Evolutionary conservation across 2,888 invertebrate species (phyloP).

Genomic region (Crossocerus cetratus): DNA sequence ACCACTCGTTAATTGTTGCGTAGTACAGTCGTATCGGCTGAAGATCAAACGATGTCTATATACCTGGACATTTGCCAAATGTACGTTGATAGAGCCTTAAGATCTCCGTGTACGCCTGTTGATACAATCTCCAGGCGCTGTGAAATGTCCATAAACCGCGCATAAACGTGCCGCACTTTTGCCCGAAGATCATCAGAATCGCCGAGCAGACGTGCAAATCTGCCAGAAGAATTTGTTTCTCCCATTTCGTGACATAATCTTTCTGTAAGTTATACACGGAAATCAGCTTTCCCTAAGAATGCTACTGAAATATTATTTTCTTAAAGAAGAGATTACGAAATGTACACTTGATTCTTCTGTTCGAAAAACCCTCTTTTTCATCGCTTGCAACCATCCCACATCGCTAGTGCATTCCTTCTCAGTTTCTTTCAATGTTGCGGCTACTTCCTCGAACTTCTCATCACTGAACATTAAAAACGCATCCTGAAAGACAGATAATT

Average conservation of each 20-base stretch:
- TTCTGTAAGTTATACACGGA: slow-evolving; percentile 48
- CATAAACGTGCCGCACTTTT: slow-evolving; percentile 82
- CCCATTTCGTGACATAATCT: slow-evolving; percentile 75
- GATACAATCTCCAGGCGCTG: slow-evolving; percentile 85
- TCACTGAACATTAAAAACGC: slow-evolving; percentile 85
- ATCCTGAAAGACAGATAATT: slow-evolving; percentile 77
- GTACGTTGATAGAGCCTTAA: slow-evolving; percentile 78
- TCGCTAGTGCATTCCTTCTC: slow-evolving; percentile 80
- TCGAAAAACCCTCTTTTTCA: slow-evolving; percentile 78
- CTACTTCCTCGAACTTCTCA: slow-evolving; percentile 81
- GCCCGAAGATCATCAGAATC: slow-evolving; percentile 82
- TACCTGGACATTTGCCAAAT: slow-evolving; percentile 71
- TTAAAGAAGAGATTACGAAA: background rate
- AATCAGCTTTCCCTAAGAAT: background rate
- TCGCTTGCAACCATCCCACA: slow-evolving; percentile 80
- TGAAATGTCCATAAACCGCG: slow-evolving; percentile 84
- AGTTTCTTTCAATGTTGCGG: slow-evolving; percentile 80
- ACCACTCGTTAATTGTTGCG: background rate
- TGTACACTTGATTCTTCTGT: slow-evolving; percentile 62
- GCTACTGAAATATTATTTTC: background rate
- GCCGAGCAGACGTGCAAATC: slow-evolving; percentile 83
- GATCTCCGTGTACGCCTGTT: slow-evolving; percentile 81
- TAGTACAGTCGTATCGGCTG: background rate
- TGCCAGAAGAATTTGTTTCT: slow-evolving; percentile 83
- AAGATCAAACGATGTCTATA: background rate